A percentile compares a stretch with the other conserved stretches of the same genome.
These are phyloP conservation scores for Chanos chanos DNA, from an alignment of 2,797 vertebrate species.

Conservation along the genomic window DNA sequence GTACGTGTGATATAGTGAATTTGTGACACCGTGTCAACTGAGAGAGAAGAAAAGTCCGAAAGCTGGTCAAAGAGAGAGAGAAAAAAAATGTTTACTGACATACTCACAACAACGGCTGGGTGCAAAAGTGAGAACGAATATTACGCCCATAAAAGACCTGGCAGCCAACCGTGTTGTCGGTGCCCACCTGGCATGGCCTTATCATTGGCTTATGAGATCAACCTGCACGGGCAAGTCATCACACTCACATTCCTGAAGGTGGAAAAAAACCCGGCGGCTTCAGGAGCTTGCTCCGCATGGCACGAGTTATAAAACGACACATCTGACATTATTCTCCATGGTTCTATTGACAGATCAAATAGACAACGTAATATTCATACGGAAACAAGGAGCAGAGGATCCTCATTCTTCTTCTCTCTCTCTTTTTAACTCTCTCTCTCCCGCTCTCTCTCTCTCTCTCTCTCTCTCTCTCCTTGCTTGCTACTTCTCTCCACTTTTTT, in stretches of 20 bases:
- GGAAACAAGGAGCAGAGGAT: conserved; percentile 3
- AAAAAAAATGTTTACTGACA: conserved; percentile 11
- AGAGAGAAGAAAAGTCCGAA: background rate
- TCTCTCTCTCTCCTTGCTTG: conserved; percentile 4
- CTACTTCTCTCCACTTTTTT: conserved; percentile 25
- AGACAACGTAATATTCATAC: conserved; percentile 26
- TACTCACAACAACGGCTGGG: conserved; percentile 28
- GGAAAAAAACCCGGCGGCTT: conserved; percentile 32
- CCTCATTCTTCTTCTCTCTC: conserved; percentile 14
- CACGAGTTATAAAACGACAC: conserved; percentile 34
- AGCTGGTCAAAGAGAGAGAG: background rate
- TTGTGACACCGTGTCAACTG: too few species aligned
- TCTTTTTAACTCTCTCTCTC: conserved; percentile 6
- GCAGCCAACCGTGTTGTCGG: conserved; percentile 49
- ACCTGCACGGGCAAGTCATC: conserved; percentile 48
- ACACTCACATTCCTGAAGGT: conserved; percentile 41
- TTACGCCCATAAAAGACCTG: conserved; percentile 52
- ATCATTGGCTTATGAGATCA: conserved; percentile 50
- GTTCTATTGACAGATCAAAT: conserved; percentile 16
- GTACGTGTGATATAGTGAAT: too few species aligned
- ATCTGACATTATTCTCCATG: conserved; percentile 36
- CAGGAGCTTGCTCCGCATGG: conserved; percentile 38
- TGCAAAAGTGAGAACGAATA: conserved; percentile 44
- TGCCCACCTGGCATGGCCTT: conserved; percentile 50
- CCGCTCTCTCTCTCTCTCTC: conserved; percentile 15